Evolutionary conservation across 2,888 invertebrate species (phyloP).

Genomic region (Abrostola triplasia): DNA sequence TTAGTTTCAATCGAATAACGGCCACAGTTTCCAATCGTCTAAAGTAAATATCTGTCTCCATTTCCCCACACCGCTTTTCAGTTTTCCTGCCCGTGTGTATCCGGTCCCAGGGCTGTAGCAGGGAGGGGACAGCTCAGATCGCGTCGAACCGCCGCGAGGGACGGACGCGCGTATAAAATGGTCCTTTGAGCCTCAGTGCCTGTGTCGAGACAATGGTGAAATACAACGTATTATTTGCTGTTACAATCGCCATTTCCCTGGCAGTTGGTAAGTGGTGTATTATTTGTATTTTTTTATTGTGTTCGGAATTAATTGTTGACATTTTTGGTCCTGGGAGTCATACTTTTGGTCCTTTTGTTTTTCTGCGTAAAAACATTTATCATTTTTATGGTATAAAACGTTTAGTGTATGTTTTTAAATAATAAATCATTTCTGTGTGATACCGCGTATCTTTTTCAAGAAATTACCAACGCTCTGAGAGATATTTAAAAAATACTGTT

Average conservation of each 20-base stretch:
- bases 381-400: not conserved
- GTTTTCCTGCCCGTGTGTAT: conserved; percentile 33
- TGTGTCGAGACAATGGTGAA: conserved; percentile 72
- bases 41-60: not conserved
- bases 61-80: conserved; percentile 32
- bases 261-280: conserved; percentile 72
- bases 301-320: conserved; percentile 12
- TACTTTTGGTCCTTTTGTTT: conserved; percentile 5
- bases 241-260: conserved; percentile 71
- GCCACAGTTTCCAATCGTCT: conserved; percentile 1
- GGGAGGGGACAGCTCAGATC: conserved; percentile 53
- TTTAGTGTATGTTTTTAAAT: not conserved
- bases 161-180: conserved; percentile 60
- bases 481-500: too few species aligned
- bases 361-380: not conserved
- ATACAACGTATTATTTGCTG: conserved; percentile 70
- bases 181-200: conserved; percentile 37
- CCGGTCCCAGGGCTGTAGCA: conserved; percentile 47
- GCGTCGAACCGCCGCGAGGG: conserved; percentile 60
- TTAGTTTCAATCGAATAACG: not conserved
- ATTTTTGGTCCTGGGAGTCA: not conserved
- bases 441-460: too few species aligned
- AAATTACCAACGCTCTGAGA: too few species aligned
- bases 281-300: conserved; percentile 30
- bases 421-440: too few species aligned